Evolutionary conservation across 2,113 vertebrate species (phyloP).

Genomic region (Maccullochella peelii): DNA sequence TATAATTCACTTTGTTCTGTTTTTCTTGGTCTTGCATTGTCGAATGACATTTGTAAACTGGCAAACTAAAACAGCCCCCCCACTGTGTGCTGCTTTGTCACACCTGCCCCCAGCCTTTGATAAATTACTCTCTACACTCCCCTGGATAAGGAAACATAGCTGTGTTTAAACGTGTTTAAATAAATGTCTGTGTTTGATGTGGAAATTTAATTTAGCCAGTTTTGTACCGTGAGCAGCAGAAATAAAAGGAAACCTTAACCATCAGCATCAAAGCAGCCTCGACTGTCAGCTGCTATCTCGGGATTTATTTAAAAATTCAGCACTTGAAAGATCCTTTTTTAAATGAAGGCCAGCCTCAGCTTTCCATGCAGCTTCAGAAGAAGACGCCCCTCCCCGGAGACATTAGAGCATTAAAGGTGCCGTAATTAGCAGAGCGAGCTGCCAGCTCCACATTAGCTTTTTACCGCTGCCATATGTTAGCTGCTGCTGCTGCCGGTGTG

Average conservation of each 20-base stretch:
- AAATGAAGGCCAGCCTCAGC: slow-evolving; percentile 23
- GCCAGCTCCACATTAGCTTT: slow-evolving; percentile 22
- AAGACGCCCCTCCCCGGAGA: slow-evolving; percentile 22
- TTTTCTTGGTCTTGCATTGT: no score
- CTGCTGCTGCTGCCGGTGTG: slow-evolving; percentile 1
- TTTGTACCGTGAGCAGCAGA: slow-evolving; percentile 18
- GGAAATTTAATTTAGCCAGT: not conserved
- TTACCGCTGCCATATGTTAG: slow-evolving; percentile 22
- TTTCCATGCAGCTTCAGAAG: slow-evolving; percentile 11
- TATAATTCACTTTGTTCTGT: not conserved
- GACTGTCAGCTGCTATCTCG: not conserved
- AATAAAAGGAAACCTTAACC: not conserved
- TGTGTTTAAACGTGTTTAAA: not conserved
- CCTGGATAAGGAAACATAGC: not conserved
- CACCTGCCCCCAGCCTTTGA: slow-evolving; percentile 24
- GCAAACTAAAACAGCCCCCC: not conserved
- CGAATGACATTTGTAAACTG: not conserved
- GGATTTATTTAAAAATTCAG: slow-evolving; percentile 6
- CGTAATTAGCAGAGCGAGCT: not conserved
- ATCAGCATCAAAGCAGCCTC: slow-evolving; percentile 17
- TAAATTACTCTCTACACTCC: not conserved
- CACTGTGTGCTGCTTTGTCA: not conserved
- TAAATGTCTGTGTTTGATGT: slow-evolving; percentile 12
- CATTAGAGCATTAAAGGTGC: slow-evolving; percentile 1
- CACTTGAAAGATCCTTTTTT: slow-evolving; percentile 18